Conservation (phyloP, 2,888 invertebrate genomes). For the Pristionchus arcanus region DNA sequence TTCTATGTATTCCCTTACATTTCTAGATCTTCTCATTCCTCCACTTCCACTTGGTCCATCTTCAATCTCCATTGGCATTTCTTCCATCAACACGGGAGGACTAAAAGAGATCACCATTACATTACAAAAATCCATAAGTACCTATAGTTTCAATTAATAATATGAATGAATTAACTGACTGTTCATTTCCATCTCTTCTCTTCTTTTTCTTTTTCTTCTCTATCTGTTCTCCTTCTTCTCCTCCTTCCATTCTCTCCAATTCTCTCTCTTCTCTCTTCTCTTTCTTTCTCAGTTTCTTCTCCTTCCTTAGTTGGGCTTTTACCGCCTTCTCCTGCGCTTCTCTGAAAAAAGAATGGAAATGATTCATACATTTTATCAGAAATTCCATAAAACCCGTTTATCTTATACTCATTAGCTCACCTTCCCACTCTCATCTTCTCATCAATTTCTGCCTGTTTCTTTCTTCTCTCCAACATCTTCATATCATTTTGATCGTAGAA, state of each 20-base stretch:
- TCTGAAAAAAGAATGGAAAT: not conserved
- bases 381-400: not conserved
- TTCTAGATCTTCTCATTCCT: not conserved
- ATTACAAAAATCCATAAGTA: not conserved
- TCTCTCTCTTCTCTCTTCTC: not conserved
- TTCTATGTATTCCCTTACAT: not conserved
- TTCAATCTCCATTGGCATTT: constrained; percentile 38
- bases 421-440: constrained; percentile 27
- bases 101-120: not conserved
- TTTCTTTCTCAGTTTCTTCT: not conserved
- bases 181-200: constrained; percentile 12
- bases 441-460: not conserved
- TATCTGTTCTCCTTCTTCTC: not conserved
- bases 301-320: constrained; percentile 6
- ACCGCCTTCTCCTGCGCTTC: constrained; percentile 12
- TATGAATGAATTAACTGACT: not conserved
- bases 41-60: constrained; percentile 36
- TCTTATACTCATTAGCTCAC: not conserved
- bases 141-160: too few species aligned
- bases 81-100: not conserved
- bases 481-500: constrained; percentile 31
- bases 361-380: not conserved
- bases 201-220: constrained; percentile 34
- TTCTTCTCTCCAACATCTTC: constrained; percentile 37
- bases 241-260: constrained; percentile 13